These are phyloP conservation scores for Malacoraja senta DNA, from an alignment of 2,797 vertebrate genomes.

Conservation along the genomic window DNA sequence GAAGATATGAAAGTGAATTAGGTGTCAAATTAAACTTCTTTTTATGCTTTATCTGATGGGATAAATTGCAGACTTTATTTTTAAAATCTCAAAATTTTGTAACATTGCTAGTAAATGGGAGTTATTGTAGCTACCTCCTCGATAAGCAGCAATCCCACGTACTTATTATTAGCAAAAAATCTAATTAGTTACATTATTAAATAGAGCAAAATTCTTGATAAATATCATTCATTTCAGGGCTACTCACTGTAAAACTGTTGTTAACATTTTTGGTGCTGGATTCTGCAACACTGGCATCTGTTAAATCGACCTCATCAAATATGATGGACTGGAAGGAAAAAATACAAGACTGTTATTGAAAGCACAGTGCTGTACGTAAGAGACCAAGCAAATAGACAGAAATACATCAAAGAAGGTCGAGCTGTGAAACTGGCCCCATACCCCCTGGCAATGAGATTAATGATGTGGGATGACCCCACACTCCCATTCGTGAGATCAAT, in stretches of 20 bases:
- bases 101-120: too few relatives aligned
- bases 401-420: not conserved
- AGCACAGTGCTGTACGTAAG: not conserved
- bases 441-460: not conserved
- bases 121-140: not conserved
- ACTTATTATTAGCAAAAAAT: not conserved
- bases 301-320: constrained; percentile 94
- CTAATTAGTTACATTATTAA: not conserved
- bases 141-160: not conserved
- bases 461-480: not conserved
- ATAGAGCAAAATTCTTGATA: not conserved
- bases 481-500: not conserved
- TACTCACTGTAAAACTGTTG: constrained; percentile 93
- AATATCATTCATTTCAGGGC: not conserved
- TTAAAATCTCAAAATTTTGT: too few relatives aligned
- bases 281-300: constrained; percentile 89
- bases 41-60: too few relatives aligned
- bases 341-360: not conserved
- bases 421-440: not conserved
- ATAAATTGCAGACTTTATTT: too few relatives aligned
- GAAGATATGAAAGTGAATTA: too few relatives aligned
- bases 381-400: not conserved
- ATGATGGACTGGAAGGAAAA: constrained; percentile 78
- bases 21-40: too few relatives aligned
- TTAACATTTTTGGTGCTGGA: constrained; percentile 97